Evolutionary conservation across 2,888 invertebrate species (phyloP).

Genomic region (Ctena decussata): DNA sequence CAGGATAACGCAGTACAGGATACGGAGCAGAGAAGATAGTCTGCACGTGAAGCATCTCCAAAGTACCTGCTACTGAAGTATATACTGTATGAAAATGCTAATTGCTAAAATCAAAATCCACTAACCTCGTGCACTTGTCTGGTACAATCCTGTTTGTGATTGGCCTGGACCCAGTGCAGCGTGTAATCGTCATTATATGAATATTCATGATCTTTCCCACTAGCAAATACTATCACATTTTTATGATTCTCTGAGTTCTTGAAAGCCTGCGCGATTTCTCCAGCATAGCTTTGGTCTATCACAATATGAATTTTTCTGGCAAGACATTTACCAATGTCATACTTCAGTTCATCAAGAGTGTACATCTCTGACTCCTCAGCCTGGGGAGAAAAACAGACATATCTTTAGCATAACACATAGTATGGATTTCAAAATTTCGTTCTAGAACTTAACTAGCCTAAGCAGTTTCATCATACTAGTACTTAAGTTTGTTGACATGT

Average conservation of each 20-base stretch:
- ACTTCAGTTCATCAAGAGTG: slow-evolving; percentile 87
- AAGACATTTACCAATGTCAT: slow-evolving; percentile 87
- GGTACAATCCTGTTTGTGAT: slow-evolving; percentile 84
- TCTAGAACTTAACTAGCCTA: too few species aligned
- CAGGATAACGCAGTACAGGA: too few species aligned
- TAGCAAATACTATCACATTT: slow-evolving; percentile 86
- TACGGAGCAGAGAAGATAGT: too few species aligned
- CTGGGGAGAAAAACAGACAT: slow-evolving; percentile 71
- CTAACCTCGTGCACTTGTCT: slow-evolving; percentile 85
- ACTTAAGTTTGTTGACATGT: too few species aligned
- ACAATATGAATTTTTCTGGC: slow-evolving; percentile 87
- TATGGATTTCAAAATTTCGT: too few species aligned
- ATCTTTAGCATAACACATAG: too few species aligned
- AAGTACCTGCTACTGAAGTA: too few species aligned
- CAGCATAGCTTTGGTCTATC: slow-evolving; percentile 88
- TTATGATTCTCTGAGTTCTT: slow-evolving; percentile 80
- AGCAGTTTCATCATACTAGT: too few species aligned
- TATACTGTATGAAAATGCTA: too few species aligned
- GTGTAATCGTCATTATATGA: slow-evolving; percentile 86
- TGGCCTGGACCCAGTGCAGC: slow-evolving; percentile 83
- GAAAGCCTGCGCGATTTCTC: slow-evolving; percentile 85
- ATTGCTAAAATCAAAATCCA: neutral
- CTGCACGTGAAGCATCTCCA: too few species aligned
- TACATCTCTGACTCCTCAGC: slow-evolving; percentile 87
- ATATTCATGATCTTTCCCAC: slow-evolving; percentile 85